Conservation (phyloP, 2,888 invertebrate genomes). For the Euproctis similis region DNA sequence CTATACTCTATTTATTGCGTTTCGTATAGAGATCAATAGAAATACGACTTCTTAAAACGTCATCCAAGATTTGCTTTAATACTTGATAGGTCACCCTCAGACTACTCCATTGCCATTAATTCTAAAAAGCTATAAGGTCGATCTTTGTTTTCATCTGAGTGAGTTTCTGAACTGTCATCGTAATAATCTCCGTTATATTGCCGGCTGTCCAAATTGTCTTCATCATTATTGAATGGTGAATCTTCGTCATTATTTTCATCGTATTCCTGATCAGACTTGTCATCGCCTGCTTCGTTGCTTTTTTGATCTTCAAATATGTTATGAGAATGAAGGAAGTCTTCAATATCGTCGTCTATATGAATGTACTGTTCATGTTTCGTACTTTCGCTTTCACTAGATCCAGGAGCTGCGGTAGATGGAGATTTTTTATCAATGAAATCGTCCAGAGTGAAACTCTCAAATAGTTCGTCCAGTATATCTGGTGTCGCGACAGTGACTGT, state of each 20-base stretch:
- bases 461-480: slow-evolving; percentile 48
- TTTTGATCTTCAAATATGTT: slow-evolving; percentile 29
- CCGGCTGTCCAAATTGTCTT: slow-evolving; percentile 14
- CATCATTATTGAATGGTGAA: slow-evolving; percentile 17
- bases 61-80: too few species aligned
- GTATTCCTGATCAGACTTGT: slow-evolving; percentile 22
- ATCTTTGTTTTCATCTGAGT: slow-evolving; percentile 32
- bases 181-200: slow-evolving; percentile 32
- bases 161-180: slow-evolving; percentile 30
- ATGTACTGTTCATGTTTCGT: slow-evolving; percentile 38
- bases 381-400: slow-evolving; percentile 34
- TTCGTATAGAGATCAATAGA: slow-evolving; percentile 28
- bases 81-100: slow-evolving; percentile 29
- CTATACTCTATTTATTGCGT: slow-evolving; percentile 21
- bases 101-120: slow-evolving; percentile 66
- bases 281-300: slow-evolving; percentile 24
- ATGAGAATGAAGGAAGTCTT: slow-evolving; percentile 49
- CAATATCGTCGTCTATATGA: slow-evolving; percentile 47
- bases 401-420: slow-evolving; percentile 12
- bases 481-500: slow-evolving; percentile 27
- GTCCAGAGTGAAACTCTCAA: slow-evolving; percentile 45
- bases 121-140: slow-evolving; percentile 54
- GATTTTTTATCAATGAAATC: slow-evolving; percentile 25
- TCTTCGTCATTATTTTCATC: slow-evolving; percentile 27
- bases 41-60: too few species aligned